These are phyloP conservation scores for Mungos mungo DNA, from an alignment of 2,113 vertebrate species.

Conservation along the genomic window DNA sequence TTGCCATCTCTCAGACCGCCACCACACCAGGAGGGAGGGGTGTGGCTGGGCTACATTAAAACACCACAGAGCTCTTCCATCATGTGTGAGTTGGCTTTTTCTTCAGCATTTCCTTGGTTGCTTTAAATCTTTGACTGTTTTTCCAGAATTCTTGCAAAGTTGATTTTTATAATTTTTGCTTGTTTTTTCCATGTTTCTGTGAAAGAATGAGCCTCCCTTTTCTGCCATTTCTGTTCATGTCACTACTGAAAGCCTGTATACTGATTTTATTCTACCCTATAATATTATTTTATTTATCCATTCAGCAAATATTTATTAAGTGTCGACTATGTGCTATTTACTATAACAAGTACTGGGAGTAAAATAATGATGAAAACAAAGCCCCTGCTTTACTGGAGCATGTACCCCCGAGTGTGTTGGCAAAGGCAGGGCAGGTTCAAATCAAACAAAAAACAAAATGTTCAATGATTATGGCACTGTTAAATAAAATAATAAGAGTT, in stretches of 20 bases:
- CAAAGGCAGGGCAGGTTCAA: background rate
- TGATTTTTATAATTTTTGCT: background rate
- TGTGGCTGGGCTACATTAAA: background rate
- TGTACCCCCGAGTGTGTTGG: background rate
- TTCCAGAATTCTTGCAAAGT: background rate
- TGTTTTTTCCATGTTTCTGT: background rate
- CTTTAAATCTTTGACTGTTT: background rate
- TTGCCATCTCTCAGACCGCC: background rate
- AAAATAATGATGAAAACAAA: background rate
- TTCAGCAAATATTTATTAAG: background rate
- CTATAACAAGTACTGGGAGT: background rate
- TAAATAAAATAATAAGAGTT: background rate
- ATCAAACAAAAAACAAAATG: background rate
- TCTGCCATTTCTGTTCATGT: background rate
- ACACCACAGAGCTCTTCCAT: background rate
- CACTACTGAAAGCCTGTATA: background rate
- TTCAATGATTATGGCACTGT: background rate
- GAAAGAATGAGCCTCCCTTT: background rate
- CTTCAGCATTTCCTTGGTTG: background rate
- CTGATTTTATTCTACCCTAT: background rate
- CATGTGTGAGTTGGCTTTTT: background rate
- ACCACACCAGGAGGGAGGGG: background rate
- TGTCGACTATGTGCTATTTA: background rate
- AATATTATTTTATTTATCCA: background rate
- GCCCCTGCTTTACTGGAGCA: background rate